Base-by-base conservation (phyloP, 2,113 vertebrate species). In the Platycercus adscitus region DNA sequence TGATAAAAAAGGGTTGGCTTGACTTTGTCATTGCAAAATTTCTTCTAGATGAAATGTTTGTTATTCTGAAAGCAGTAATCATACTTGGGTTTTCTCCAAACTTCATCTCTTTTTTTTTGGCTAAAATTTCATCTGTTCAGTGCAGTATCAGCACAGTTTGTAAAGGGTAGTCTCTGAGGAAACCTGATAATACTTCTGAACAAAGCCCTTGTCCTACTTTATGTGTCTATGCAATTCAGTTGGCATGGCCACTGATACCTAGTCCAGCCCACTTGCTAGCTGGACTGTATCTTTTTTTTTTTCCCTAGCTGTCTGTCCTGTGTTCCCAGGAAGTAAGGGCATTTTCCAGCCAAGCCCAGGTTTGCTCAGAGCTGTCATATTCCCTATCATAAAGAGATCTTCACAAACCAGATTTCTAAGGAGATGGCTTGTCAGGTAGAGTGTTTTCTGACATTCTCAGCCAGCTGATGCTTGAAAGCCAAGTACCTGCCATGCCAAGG, bases 401-500 rank as follows among this genome's bases (percentile, higher is more conserved):
- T 70, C 41, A 25, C 66, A 91, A 72, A 65, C 13, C 44, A 89
- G 56, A 68, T 95, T 87, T 89, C 66, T 58, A 61, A 85, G 61
- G 65, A 41, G 33, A 61, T 49, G 64, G 44, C 75, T 85, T 97
- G 93, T 95, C 84, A 95, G 78, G 78, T 79, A 8, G 50, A 86
- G 70, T 50, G n/a, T 20, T 92, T 91, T 82, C 47, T 85, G 70
- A 88, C 78, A 50, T 79, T 82, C 44, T 75, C 89, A 94, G 70
- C 73, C 87, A 92, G 75, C 70, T 81, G 86, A 88, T 78, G n/a
- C 79, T 68, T 84, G 73, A 81, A 92, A 95, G 86, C 86, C 89
- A 91, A 96, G 85, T 60, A 76, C 63, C 75, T 96, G 90, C 82
- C 90, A 82, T 49, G 66, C 70, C 63, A 64, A 76, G 75, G 61